Evolutionary conservation across 2,888 invertebrate genomes (phyloP).

Genomic region (Pachycephus smyrnensis): DNA sequence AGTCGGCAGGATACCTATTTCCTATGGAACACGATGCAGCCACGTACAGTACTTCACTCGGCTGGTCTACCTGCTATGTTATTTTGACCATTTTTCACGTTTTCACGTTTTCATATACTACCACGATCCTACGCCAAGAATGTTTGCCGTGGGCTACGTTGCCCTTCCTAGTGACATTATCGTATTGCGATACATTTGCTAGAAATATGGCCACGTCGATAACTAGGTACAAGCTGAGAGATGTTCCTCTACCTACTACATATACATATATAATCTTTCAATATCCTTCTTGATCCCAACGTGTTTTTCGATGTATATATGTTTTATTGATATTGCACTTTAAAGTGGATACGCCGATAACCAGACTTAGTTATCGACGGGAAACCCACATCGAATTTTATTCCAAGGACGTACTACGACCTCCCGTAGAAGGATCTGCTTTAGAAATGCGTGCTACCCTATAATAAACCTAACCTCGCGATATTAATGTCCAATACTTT

Average conservation of each 20-base stretch:
- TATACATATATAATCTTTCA: slow-evolving; percentile 12
- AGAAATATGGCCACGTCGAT: slow-evolving; percentile 23
- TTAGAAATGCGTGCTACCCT: too few species aligned
- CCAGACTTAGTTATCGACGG: too few species aligned
- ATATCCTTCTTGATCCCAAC: slow-evolving; percentile 10
- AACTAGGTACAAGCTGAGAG: slow-evolving; percentile 4
- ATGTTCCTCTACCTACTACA: not conserved
- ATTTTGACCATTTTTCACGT: slow-evolving; percentile 22
- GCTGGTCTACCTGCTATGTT: slow-evolving; percentile 10
- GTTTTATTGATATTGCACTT: slow-evolving; percentile 25
- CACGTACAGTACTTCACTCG: not conserved
- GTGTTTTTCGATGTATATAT: slow-evolving; percentile 14
- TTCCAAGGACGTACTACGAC: too few species aligned
- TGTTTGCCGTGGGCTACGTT: slow-evolving; percentile 15
- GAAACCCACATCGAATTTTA: too few species aligned
- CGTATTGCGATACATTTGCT: slow-evolving; percentile 23
- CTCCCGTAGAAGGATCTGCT: too few species aligned
- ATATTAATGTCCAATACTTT: too few species aligned
- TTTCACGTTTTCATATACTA: slow-evolving; percentile 23
- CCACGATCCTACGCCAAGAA: slow-evolving; percentile 13
- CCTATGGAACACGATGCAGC: not conserved
- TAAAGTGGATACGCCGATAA: slow-evolving; percentile 3
- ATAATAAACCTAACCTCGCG: too few species aligned
- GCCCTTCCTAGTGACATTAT: slow-evolving; percentile 21
- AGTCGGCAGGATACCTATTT: not conserved